Conservation (phyloP, 2,797 vertebrate genomes). For the Coluber constrictor region DNA sequence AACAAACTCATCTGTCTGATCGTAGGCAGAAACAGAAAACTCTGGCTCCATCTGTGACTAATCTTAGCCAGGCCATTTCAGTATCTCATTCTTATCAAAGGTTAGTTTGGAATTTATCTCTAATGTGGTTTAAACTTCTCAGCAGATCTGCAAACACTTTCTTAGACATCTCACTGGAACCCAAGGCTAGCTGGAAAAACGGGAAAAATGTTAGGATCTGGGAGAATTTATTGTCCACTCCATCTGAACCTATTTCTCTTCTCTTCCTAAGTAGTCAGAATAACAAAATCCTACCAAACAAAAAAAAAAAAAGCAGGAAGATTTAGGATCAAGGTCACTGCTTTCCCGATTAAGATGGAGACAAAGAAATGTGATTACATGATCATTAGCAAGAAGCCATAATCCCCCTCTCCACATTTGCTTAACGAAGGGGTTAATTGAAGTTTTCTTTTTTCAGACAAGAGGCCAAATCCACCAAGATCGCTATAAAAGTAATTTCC, state of each 20-base stretch:
- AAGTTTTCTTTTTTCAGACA: neutral
- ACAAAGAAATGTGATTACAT: neutral
- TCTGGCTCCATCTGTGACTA: neutral
- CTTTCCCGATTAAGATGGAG: neutral
- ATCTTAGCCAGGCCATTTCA: neutral
- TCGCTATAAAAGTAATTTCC: neutral
- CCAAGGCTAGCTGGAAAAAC: neutral
- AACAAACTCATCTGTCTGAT: neutral
- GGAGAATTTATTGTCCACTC: neutral
- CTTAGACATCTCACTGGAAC: neutral
- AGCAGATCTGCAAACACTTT: neutral
- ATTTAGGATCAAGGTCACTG: neutral
- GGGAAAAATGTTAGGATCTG: neutral
- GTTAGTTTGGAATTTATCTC: neutral
- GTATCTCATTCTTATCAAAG: neutral
- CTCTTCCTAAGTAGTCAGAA: neutral
- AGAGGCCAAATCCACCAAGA: neutral
- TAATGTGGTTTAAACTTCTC: neutral
- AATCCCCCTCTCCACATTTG: too few relatives aligned
- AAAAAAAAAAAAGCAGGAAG: neutral
- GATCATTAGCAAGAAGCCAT: neutral
- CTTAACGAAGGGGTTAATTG: neutral
- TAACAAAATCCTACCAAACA: neutral
- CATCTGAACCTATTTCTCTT: neutral
- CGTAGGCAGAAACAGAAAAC: neutral